Percentiles rank a stretch among this genome's conserved stretches.
phyloP scores from a whole-genome alignment of 2,113 vertebrate genomes.

The Cyprinodon brontotheroides region DNA sequence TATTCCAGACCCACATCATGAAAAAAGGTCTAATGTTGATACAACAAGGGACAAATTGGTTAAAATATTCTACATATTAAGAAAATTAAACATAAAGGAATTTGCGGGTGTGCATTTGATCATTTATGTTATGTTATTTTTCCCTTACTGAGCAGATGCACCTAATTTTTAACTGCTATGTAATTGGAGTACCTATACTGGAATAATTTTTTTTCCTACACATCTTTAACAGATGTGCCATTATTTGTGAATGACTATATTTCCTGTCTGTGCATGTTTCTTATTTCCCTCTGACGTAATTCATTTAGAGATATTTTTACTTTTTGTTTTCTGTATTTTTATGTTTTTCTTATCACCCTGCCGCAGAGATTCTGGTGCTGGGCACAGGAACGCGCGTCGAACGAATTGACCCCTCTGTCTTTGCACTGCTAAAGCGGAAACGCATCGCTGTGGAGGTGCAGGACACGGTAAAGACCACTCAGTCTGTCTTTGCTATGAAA shows the following conservation, averaged over 20 bases:
- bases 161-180: neutral
- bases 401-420: conserved; percentile 75
- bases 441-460: conserved; percentile 93
- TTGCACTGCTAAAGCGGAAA: conserved; percentile 82
- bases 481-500: neutral
- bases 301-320: neutral
- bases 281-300: neutral
- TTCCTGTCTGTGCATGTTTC: neutral
- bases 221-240: no score
- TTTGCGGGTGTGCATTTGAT: neutral
- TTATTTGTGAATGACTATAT: neutral
- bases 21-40: no score
- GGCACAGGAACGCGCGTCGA: conserved; percentile 88
- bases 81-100: no score
- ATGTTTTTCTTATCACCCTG: conserved; percentile 11
- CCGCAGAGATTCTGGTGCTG: conserved; percentile 91
- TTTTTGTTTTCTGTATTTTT: neutral
- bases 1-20: no score
- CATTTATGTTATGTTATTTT: neutral
- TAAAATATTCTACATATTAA: no score
- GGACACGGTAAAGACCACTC: conserved; percentile 85
- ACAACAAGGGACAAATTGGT: no score
- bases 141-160: neutral
- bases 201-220: neutral
- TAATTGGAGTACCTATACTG: neutral